These are phyloP conservation scores for Coilia nasus DNA, from an alignment of 2,797 vertebrate genomes.

Conservation along the genomic window DNA sequence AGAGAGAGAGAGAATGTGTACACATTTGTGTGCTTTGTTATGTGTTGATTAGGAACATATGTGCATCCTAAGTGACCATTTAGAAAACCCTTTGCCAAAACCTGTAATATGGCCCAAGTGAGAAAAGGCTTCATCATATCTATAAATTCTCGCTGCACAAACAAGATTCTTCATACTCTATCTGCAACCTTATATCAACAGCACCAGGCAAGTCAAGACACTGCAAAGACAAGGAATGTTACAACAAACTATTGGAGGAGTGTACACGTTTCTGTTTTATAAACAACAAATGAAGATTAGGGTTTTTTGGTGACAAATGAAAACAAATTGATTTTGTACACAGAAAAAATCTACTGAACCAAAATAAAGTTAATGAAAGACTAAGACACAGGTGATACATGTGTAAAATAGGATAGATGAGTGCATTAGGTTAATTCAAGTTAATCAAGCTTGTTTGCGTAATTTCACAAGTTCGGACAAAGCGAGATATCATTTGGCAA, in stretches of 20 bases:
- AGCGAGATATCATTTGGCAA: background rate
- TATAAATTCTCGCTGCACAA: no score
- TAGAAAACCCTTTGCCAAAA: background rate
- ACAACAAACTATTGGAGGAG: no score
- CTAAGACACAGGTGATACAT: no score
- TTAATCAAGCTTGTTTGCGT: no score
- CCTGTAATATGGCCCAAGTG: no score
- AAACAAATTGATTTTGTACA: background rate
- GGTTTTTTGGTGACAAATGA: background rate
- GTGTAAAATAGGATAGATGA: no score
- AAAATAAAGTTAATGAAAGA: background rate
- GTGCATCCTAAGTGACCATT: background rate
- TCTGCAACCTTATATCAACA: background rate
- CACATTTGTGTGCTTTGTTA: background rate
- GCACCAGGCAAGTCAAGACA: background rate
- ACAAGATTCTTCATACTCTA: no score
- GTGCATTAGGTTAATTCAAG: background rate
- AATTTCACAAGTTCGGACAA: no score
- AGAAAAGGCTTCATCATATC: no score
- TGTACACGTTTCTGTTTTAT: no score
- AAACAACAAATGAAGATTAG: no score
- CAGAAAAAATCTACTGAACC: background rate
- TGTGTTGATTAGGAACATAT: constrained; percentile 16
- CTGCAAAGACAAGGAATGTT: background rate
- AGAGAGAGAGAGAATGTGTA: background rate